These are phyloP conservation scores for Silvanus unidentatus DNA, from an alignment of 2,888 invertebrate genomes.

Conservation along the genomic window DNA sequence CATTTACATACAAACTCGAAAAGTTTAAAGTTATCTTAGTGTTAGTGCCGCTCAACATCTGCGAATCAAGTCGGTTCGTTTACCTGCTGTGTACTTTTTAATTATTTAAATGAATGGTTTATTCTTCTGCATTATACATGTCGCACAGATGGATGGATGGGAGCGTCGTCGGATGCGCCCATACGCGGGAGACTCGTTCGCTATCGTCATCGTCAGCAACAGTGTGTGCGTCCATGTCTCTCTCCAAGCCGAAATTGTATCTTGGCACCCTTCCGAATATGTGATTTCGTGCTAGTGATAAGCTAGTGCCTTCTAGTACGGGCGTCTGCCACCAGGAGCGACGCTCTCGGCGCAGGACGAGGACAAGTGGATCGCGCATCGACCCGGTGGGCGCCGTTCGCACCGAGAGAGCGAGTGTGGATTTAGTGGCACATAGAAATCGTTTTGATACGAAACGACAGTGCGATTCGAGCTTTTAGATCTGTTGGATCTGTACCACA, in stretches of 20 bases:
- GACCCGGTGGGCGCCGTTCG: conserved; percentile 34
- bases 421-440: too few species aligned
- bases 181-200: too few species aligned
- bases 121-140: conserved; percentile 42
- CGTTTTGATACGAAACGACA: conserved; percentile 22
- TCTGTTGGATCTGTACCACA: conserved; percentile 8
- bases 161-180: neutral
- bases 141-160: conserved; percentile 10
- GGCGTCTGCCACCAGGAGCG: conserved; percentile 35
- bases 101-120: conserved; percentile 44
- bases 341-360: conserved; percentile 17
- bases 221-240: too few species aligned
- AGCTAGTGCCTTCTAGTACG: conserved; percentile 22
- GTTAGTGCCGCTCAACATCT: conserved; percentile 30
- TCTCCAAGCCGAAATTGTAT: too few species aligned
- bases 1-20: conserved; percentile 42
- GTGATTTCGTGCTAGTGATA: conserved; percentile 9
- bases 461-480: conserved; percentile 33
- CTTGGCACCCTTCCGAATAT: neutral
- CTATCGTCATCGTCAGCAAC: too few species aligned
- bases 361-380: conserved; percentile 34
- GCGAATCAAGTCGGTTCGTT: conserved; percentile 41
- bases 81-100: conserved; percentile 44
- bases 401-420: conserved; percentile 7
- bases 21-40: conserved; percentile 35